phyloP scores from a whole-genome alignment of 2,797 vertebrate genomes.

The Coendou prehensilis region DNA sequence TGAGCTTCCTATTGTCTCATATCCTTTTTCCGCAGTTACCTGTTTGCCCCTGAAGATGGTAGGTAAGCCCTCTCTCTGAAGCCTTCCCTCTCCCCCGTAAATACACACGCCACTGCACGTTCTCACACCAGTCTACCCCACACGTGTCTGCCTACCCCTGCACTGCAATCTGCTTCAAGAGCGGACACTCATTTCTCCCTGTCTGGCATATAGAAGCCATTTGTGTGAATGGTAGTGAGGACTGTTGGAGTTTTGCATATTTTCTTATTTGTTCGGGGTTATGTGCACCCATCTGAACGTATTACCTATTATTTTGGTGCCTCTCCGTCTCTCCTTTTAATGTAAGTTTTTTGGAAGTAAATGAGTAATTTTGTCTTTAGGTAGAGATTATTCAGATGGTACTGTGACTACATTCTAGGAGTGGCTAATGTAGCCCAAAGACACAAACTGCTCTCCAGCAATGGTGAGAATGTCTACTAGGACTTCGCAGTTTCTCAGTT shows the following conservation, averaged over 20 bases:
- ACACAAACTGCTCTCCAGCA: background rate
- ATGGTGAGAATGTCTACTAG: background rate
- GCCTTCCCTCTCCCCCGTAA: background rate
- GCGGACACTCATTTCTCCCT: background rate
- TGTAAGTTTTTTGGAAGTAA: background rate
- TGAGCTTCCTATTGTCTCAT: background rate
- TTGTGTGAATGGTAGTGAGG: background rate
- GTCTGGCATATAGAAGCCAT: background rate
- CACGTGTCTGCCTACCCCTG: background rate
- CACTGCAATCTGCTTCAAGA: background rate
- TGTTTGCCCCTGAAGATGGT: background rate
- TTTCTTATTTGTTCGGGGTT: background rate
- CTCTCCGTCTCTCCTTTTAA: background rate
- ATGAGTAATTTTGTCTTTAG: background rate
- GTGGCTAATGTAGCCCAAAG: background rate
- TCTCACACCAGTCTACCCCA: background rate
- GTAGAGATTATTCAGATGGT: background rate
- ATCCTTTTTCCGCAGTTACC: background rate
- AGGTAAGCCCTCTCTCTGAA: background rate
- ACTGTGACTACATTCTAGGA: background rate
- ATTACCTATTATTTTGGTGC: background rate
- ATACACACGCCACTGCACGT: too few species aligned
- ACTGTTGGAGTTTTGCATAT: too few species aligned
- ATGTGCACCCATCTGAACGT: background rate
- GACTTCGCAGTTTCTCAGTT: background rate